Conservation (phyloP, 2,797 vertebrate species). For the Anableps anableps region DNA sequence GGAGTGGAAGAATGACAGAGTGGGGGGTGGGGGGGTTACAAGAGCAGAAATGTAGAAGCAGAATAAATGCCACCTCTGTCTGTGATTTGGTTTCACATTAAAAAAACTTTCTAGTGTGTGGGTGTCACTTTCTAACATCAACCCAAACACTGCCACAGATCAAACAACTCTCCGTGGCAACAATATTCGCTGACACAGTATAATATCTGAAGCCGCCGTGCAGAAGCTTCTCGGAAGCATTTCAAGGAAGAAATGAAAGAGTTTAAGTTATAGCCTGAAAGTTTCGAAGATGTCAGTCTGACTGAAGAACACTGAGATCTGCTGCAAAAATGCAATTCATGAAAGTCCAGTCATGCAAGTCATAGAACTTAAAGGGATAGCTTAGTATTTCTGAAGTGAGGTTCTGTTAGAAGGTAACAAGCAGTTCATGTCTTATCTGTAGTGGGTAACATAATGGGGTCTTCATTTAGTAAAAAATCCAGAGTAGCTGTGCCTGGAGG, state of each 20-base stretch:
- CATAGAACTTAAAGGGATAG: background rate
- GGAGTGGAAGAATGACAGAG: background rate
- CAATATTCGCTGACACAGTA: background rate
- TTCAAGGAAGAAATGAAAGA: background rate
- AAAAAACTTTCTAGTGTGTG: background rate
- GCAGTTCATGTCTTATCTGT: background rate
- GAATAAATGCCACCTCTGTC: background rate
- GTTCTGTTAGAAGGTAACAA: background rate
- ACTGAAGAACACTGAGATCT: background rate
- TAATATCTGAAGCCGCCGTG: background rate
- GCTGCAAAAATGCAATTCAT: background rate
- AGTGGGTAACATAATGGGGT: background rate
- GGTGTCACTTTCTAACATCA: background rate
- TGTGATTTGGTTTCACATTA: constrained; percentile 3
- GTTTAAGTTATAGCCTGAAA: background rate
- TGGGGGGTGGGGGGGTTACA: background rate
- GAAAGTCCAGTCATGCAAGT: background rate
- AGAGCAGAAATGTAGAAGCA: background rate
- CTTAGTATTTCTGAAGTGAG: background rate
- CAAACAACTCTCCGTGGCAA: background rate
- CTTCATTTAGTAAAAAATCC: background rate
- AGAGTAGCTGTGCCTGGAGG: background rate
- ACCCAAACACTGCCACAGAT: background rate
- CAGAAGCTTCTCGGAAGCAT: too few species aligned
- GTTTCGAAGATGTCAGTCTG: background rate